Evolutionary conservation across 2,797 vertebrate genomes (phyloP).

Genomic region (Phoebastria nigripes): DNA sequence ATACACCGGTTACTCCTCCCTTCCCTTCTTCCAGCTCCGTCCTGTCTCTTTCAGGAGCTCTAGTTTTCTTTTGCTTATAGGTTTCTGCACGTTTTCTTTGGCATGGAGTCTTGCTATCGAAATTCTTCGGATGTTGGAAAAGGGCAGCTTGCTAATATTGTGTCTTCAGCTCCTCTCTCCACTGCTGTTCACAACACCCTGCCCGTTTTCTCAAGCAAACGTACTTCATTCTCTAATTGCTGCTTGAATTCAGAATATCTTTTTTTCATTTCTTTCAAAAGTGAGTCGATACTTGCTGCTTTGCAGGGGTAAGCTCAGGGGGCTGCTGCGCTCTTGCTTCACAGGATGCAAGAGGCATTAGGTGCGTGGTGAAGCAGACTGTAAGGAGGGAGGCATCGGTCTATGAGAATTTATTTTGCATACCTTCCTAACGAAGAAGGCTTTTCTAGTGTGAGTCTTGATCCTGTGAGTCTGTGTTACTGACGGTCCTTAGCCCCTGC

Average conservation of each 20-base stretch:
- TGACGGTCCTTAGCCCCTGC: not conserved
- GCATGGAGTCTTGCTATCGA: not conserved
- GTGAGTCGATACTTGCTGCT: not conserved
- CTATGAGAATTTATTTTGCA: not conserved
- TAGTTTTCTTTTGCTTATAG: not conserved
- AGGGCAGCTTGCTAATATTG: not conserved
- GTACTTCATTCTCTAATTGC: not conserved
- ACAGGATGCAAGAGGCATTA: not conserved
- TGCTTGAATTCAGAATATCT: not conserved
- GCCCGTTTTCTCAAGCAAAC: not conserved
- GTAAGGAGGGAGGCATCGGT: not conserved
- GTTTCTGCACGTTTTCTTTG: constrained; percentile 7
- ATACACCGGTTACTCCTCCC: not conserved
- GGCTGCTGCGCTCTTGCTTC: not conserved
- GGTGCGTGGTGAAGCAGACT: not conserved
- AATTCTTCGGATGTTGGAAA: not conserved
- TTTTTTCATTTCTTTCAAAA: not conserved
- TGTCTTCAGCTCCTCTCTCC: not conserved
- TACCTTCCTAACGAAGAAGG: not conserved
- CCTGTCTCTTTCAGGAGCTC: not conserved
- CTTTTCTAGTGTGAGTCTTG: not conserved
- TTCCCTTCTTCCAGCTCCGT: not conserved
- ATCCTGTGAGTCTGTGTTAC: not conserved
- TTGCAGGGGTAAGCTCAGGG: not conserved
- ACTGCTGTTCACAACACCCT: not conserved